These are phyloP conservation scores for Tortrix viridana DNA, from an alignment of 2,888 invertebrate genomes.

Conservation along the genomic window DNA sequence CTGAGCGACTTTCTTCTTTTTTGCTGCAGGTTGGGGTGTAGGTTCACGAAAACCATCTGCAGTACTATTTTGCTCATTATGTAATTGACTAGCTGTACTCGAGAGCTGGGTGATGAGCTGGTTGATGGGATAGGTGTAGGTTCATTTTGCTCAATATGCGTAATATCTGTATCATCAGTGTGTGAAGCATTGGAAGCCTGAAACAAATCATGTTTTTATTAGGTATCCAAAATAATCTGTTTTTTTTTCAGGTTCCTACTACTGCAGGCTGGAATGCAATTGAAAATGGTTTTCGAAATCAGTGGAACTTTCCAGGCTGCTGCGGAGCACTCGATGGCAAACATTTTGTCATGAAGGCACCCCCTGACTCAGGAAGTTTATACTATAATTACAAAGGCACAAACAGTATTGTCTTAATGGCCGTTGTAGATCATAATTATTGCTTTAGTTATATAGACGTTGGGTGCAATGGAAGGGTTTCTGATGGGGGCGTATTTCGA, in stretches of 20 bases:
- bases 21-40: constrained; percentile 39
- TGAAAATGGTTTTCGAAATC: constrained; percentile 39
- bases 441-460: constrained; percentile 46
- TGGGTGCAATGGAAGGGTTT: constrained; percentile 45
- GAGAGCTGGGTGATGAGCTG: constrained; percentile 5
- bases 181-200: constrained; percentile 42
- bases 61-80: constrained; percentile 30
- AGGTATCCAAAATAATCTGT: constrained; percentile 23
- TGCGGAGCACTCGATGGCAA: constrained; percentile 44
- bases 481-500: constrained; percentile 47
- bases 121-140: not conserved
- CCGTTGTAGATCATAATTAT: constrained; percentile 46
- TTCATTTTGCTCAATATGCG: constrained; percentile 42
- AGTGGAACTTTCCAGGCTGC: constrained; percentile 43
- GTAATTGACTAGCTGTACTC: constrained; percentile 7
- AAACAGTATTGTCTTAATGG: constrained; percentile 46
- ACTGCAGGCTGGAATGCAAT: constrained; percentile 41
- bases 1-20: constrained; percentile 43
- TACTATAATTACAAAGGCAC: constrained; percentile 47
- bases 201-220: constrained; percentile 40
- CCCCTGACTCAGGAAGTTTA: constrained; percentile 41
- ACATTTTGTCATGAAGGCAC: constrained; percentile 44
- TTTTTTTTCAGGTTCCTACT: constrained; percentile 40
- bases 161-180: constrained; percentile 42
- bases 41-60: constrained; percentile 34